Base-by-base conservation (phyloP, 2,113 vertebrate species). In the Phrynocephalus versicolor region DNA sequence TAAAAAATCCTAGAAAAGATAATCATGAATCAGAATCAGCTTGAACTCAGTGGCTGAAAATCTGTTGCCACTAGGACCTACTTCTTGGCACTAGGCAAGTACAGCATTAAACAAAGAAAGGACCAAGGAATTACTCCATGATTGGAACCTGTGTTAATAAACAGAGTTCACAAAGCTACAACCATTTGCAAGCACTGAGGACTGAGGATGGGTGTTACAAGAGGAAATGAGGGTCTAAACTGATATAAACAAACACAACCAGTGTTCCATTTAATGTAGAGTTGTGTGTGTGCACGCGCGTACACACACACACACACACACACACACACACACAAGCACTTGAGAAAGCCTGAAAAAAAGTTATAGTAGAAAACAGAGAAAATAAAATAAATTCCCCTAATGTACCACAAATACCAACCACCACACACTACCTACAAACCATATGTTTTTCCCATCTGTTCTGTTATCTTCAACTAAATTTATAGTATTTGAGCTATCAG, bases 391-490 rank as follows among this genome's bases (percentile, higher is more conserved):
- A 96, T 96, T 96, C 95, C 96, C 96, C 96, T 97, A 97, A 97
- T 96, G 95, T 95, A 95, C 95, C 86, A 91, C 96, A 96, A 95
- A 96, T 97, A 96, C 88, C 96, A 96, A 91, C 89, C 86, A 95
- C 93, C 94, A 94, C 95, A 96, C 95, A 96, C 96, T 96, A 97
- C 96, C 96, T 96, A 97, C 96, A 95, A 96, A 95, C 96, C 96
- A 97, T 97, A 97, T 97, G 96, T 94, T 96, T 96, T 96, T 94
- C 91, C 96, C 96, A 97, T 97, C 96, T 97, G 96, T 96, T 96
- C 95, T 94, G 96, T 94, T 97, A 96, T 96, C 95, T 79, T 96
- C 90, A 93, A 97, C 96, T 97, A 96, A 96, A 96, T 96, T 96
- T 97, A 96, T 94, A 96, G 94, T 97, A 97, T 97, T 97, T 96